phyloP scores from a whole-genome alignment of 1,140 invertebrate genomes.

The Coenobita brevimanus region DNA sequence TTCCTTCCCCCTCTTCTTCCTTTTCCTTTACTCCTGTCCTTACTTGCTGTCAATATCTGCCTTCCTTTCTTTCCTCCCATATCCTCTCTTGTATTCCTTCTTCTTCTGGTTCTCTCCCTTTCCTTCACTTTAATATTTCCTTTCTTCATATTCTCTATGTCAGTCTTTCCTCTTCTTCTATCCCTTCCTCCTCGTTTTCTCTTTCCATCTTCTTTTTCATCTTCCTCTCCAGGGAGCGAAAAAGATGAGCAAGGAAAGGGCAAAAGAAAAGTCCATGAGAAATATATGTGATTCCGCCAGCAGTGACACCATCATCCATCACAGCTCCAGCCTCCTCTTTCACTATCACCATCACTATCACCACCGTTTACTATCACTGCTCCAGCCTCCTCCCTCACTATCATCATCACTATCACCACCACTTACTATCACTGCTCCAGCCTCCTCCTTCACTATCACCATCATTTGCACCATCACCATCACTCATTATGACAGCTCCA shows the following conservation, averaged over 20 bases:
- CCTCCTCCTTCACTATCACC: neutral
- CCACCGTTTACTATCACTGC: neutral
- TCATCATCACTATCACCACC: neutral
- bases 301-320: slow-evolving; percentile 41
- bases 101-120: neutral
- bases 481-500: too few relatives aligned
- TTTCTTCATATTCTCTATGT: neutral
- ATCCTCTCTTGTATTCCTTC: neutral
- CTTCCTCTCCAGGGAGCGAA: too few relatives aligned
- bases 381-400: neutral
- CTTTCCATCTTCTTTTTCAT: too few relatives aligned
- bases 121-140: neutral
- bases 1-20: neutral
- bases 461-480: neutral
- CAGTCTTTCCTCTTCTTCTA: neutral
- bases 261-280: slow-evolving; percentile 41
- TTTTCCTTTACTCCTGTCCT: too few relatives aligned
- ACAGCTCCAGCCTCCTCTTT: neutral
- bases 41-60: neutral
- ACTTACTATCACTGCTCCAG: neutral
- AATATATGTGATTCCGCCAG: slow-evolving; percentile 58
- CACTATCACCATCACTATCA: neutral
- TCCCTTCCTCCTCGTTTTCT: neutral
- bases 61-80: neutral
- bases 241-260: slow-evolving; percentile 3